Base-by-base conservation (phyloP, 1,140 invertebrate genomes). In the Parasteatoda tepidariorum region DNA sequence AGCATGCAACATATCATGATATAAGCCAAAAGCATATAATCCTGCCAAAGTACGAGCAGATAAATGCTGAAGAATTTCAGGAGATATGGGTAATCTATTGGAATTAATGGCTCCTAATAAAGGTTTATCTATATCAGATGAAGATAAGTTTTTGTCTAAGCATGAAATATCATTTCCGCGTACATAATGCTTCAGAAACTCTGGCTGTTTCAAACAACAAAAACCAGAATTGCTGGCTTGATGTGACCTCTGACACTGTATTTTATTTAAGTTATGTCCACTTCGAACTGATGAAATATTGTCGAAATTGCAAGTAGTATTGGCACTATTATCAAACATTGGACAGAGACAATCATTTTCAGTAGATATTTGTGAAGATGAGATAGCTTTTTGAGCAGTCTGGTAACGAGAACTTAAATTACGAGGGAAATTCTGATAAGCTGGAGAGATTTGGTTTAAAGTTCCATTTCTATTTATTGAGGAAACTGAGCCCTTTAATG, bases 401-500 rank as follows among this genome's bases (percentile, higher is more conserved):
- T 84, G 62, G 33, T 84, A 73, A 22, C 75, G 54, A 18, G 62
- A 38, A 41, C 75, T 84, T 18, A 84, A 34, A 66, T 84, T 84
- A 34, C 75, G 11, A 7, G 83, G 83, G 57, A 84, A 84, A 67
- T 84, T 84, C 73, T 84, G 83, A 79, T 84, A 84, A 73, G 66
- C 64, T 24, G 71, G 68, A 11, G 68, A 33, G 54, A 79, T 54
- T 34, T 41, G 83, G 54, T 73, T 75, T 28, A 48, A 15, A 68
- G 57, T 59, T n/a, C 54, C 34, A 54, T 59, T 75, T 24, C 28
- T 30, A 30, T 75, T 84, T 15, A 84, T 24, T 26, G 61, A 30
- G 24, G 59, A 26, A 15, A 34, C 24, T 22, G 64, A 68, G 48
- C 15, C 59, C 48, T 74, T 75, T 15, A 66, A 31, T 26, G 66